Evolutionary conservation across 2,113 vertebrate genomes (phyloP).

Genomic region (Gymnobelideus leadbeateri): DNA sequence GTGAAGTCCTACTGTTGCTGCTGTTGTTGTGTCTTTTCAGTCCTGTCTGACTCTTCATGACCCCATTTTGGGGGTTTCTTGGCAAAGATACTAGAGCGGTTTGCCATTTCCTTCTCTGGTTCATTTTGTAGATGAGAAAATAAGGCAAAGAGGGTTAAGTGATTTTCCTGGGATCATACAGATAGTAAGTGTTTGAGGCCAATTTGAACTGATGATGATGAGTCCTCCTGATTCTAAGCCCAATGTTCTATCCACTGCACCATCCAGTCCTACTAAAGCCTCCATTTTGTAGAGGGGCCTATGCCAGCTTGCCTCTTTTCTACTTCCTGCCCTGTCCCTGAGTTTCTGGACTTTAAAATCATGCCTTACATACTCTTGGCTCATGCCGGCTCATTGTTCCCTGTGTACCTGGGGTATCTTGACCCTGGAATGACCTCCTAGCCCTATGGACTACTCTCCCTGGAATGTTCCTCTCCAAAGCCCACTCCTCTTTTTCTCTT

Average conservation of each 20-base stretch:
- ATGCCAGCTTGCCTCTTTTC: not conserved
- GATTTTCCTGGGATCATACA: not conserved
- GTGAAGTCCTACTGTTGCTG: not conserved
- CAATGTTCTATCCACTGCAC: not conserved
- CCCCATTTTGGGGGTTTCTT: not conserved
- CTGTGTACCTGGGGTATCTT: not conserved
- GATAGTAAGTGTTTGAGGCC: not conserved
- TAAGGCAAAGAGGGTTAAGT: not conserved
- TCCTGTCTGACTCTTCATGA: too few species aligned
- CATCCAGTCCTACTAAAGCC: not conserved
- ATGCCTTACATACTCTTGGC: not conserved
- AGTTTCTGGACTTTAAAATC: not conserved
- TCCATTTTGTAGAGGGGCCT: not conserved
- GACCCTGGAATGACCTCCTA: not conserved
- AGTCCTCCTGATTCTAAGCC: not conserved
- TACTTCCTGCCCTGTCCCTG: not conserved
- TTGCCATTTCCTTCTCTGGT: not conserved
- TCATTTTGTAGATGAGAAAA: not conserved
- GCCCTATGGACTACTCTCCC: not conserved
- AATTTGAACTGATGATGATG: not conserved
- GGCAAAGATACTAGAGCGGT: not conserved
- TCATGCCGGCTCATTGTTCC: not conserved
- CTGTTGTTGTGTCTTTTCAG: too few species aligned
- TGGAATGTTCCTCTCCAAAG: not conserved
- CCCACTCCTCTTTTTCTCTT: not conserved